Base-by-base conservation (phyloP, 92 coral and sea anemone species). In the Plumapathes pennacea region DNA sequence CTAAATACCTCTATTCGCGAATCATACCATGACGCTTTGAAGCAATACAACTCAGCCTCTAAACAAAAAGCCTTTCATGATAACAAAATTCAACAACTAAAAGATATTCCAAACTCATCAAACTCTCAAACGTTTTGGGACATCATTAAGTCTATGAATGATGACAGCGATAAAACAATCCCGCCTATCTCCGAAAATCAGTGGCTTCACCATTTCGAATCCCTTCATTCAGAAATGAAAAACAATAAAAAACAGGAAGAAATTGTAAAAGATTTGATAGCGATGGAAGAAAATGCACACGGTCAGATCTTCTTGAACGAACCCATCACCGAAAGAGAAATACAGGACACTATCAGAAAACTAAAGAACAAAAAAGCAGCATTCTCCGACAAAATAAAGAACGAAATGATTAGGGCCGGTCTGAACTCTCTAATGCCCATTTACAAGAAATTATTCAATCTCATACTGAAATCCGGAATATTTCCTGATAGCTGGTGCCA, bases 361-460 rank as follows among this genome's bases (percentile, higher is more conserved):
- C 51, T 76, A 13, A 76, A 76, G 59, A 76, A 66, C 40, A 73
- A 73, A 3, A 64, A 73, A 73, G 60, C 74, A 26, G 49, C 81
- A 45, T 33, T 45, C 52, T 34, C 65, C 4, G 81, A 73, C 49
- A 50, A 25, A 51, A 54, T 64, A 15, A 63, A 34, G 11, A 73
- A 64, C 44, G 84, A 77, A 38, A 77, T 77, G 71, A 67, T 77
- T 34, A 62, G 55, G 19, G 36, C 39, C 26, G 60, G 57, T 32
- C 51, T 69, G 21, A 48, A 53, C 22, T 19, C 20, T 22, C 32
- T 77, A 47, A 32, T 38, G 19, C 55, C 60, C 5, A 58, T 37
- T 10, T 77, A 57, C 38, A 19, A 51, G 28, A 50, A 77, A 41
- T 36, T 60, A 36, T 77, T 69, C 44, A 77, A 77, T 50, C 19